These are phyloP conservation scores for Drosophila demipolita DNA, from an alignment of 2,888 invertebrate species.

Conservation along the genomic window DNA sequence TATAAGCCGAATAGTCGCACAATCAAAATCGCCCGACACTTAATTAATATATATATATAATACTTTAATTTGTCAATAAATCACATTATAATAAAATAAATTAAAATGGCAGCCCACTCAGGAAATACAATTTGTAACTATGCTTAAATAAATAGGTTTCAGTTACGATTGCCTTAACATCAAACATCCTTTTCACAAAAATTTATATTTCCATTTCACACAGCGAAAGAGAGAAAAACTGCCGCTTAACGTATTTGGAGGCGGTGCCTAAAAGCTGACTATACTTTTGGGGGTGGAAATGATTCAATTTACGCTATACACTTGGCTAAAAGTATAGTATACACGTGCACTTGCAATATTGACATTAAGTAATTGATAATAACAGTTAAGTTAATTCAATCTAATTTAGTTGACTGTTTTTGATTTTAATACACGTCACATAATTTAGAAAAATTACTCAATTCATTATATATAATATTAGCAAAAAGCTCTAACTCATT, in stretches of 20 bases:
- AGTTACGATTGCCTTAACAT: conserved; percentile 67
- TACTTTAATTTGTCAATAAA: conserved; percentile 29
- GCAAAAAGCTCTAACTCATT: too few relatives aligned
- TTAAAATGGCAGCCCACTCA: conserved; percentile 50
- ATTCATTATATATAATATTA: neutral
- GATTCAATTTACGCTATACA: conserved; percentile 41
- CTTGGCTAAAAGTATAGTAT: conserved; percentile 19
- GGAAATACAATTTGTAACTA: conserved; percentile 66
- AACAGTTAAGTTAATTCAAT: neutral
- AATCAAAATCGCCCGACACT: conserved; percentile 40
- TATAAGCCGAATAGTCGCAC: conserved; percentile 19
- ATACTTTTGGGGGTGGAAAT: conserved; percentile 69
- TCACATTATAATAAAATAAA: conserved; percentile 63
- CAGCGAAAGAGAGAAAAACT: conserved; percentile 68
- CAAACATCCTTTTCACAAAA: conserved; percentile 56
- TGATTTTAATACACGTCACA: too few relatives aligned
- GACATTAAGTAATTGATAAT: neutral
- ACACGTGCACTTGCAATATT: neutral
- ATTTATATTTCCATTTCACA: conserved; percentile 57
- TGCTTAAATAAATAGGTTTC: conserved; percentile 75
- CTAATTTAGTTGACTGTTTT: neutral
- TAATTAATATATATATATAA: conserved; percentile 33
- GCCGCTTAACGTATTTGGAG: conserved; percentile 55
- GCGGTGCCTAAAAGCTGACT: conserved; percentile 54
- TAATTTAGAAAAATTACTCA: neutral